Percentiles rank a stretch among this genome's conserved stretches.
These are phyloP conservation scores for Argyrosomus regius DNA, from an alignment of 2,797 vertebrate genomes.

Conservation along the genomic window DNA sequence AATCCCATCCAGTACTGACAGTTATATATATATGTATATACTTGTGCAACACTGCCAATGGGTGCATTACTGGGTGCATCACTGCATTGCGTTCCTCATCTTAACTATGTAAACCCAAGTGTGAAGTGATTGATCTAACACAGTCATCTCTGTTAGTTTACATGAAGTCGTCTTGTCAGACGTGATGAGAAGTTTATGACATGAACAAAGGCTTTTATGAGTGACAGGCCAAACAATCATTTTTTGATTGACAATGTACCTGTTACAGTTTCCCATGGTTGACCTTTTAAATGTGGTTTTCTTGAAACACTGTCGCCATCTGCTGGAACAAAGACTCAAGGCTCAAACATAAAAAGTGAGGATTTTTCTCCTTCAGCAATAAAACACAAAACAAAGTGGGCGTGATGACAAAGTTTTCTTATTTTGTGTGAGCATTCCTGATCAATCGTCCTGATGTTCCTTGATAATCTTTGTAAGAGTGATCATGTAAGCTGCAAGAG, in stretches of 20 bases:
- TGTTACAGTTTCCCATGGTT: not conserved
- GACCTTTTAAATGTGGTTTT: not conserved
- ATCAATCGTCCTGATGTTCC: not conserved
- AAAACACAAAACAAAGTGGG: not conserved
- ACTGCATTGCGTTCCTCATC: not conserved
- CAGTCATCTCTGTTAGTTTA: not conserved
- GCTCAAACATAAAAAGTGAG: not conserved
- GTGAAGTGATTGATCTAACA: not conserved
- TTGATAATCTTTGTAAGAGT: not conserved
- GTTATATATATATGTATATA: not conserved
- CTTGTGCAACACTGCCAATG: not conserved
- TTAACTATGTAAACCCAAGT: not conserved
- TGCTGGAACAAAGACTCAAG: slow-evolving; percentile 54
- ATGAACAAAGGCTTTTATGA: not conserved
- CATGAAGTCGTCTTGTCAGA: not conserved
- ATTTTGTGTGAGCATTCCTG: not conserved
- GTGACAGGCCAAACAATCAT: not conserved
- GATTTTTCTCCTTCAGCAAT: not conserved
- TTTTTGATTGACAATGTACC: not conserved
- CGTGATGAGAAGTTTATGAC: rapidly evolving
- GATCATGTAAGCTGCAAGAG: not conserved
- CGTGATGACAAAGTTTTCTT: too few species aligned
- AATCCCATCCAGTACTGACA: not conserved
- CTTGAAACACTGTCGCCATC: slow-evolving; percentile 67
- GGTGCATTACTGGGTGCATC: not conserved